These are phyloP conservation scores for Zaprionus inermis DNA, from an alignment of 1,140 invertebrate species.

Conservation along the genomic window DNA sequence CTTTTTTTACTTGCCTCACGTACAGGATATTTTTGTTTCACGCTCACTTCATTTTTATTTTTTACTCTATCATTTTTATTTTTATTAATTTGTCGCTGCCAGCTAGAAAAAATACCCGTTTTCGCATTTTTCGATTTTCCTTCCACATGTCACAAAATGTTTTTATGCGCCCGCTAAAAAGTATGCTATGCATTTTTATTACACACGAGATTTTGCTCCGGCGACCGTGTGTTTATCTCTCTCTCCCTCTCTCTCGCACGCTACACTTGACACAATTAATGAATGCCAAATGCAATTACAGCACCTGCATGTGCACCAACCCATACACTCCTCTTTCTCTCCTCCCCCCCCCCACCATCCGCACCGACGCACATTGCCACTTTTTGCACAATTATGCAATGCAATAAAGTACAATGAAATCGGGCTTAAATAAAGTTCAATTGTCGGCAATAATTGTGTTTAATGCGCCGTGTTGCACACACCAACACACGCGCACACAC, in stretches of 20 bases:
- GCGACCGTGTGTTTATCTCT: not conserved
- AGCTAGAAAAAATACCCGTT: slow-evolving; percentile 17
- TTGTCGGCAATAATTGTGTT: slow-evolving; percentile 43
- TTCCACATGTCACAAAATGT: slow-evolving; percentile 24
- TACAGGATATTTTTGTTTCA: not conserved
- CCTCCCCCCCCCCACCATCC: not conserved
- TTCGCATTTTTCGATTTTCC: slow-evolving; percentile 46
- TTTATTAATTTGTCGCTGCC: slow-evolving; percentile 12
- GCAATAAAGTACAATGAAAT: slow-evolving; percentile 43
- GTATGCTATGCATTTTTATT: slow-evolving; percentile 64
- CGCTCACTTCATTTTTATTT: not conserved
- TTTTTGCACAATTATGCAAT: slow-evolving; percentile 35
- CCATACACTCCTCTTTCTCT: slow-evolving; percentile 7
- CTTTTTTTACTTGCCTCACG: not conserved
- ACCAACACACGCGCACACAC: too few relatives aligned
- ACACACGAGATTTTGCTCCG: slow-evolving; percentile 1
- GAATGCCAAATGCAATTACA: slow-evolving; percentile 77
- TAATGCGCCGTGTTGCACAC: slow-evolving; percentile 24
- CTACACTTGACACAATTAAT: slow-evolving; percentile 63
- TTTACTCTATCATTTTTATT: slow-evolving; percentile 1
- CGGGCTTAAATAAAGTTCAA: slow-evolving; percentile 38
- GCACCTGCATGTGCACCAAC: slow-evolving; percentile 63
- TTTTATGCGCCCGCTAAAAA: slow-evolving; percentile 46
- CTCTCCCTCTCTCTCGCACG: not conserved
- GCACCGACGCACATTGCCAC: too few relatives aligned